A percentile compares a stretch with the other conserved stretches of the same genome.
These are phyloP conservation scores for Ameiurus melas DNA, from an alignment of 2,113 vertebrate species.

Conservation along the genomic window DNA sequence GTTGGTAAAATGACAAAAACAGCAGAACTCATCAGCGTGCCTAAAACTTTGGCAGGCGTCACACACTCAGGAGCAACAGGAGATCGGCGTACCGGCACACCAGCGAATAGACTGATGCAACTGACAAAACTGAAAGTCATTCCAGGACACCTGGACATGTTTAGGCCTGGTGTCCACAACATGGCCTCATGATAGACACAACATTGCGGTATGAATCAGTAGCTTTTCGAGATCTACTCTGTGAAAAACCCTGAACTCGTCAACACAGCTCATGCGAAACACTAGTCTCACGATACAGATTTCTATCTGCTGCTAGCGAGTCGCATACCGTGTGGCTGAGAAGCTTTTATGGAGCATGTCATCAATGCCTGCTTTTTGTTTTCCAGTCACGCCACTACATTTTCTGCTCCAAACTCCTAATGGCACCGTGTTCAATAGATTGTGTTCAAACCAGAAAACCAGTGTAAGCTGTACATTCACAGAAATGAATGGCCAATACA, in stretches of 20 bases:
- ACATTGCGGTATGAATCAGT: conserved; percentile 20
- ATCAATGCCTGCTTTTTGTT: neutral
- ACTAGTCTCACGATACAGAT: neutral
- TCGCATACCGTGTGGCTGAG: too few species aligned
- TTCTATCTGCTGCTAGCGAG: neutral
- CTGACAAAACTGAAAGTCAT: conserved; percentile 19
- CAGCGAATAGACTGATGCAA: conserved; percentile 11
- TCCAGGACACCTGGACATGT: conserved; percentile 35
- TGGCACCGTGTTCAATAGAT: neutral
- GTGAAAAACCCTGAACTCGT: neutral
- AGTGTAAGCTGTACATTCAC: neutral
- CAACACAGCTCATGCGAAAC: neutral
- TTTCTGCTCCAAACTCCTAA: neutral
- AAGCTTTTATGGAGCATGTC: neutral
- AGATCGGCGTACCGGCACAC: conserved; percentile 11
- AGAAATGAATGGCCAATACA: neutral
- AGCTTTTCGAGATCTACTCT: conserved; percentile 1
- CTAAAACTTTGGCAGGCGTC: neutral
- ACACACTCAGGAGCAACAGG: neutral
- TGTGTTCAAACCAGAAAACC: neutral
- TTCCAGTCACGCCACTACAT: neutral
- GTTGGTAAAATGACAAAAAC: conserved; percentile 6
- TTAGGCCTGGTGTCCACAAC: conserved; percentile 23
- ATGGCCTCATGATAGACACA: conserved; percentile 17
- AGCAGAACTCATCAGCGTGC: neutral